Evolutionary conservation across 1,140 invertebrate species (phyloP), one percentile per base, ranked within the genome.

Genomic region (Neuroterus valhalla): DNA sequence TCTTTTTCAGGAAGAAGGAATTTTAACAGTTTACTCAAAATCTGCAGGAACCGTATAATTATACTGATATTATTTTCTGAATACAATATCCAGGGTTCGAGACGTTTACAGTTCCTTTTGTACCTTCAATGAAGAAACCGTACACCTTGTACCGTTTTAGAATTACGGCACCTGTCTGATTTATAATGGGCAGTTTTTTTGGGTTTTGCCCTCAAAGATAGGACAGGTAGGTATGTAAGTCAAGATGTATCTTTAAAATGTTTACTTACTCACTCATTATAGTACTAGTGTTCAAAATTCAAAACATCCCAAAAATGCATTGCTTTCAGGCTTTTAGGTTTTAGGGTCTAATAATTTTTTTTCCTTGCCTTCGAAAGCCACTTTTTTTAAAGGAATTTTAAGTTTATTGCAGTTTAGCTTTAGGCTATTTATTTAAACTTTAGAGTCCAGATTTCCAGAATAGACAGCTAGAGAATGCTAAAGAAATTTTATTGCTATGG

Each of bases 361-460:
- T 52, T 52, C 11, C 19, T 26, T 38, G 14, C 31, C 26, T 15
- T 31, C 5, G 14, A 15, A n/a, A 15, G 19, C 23, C 42, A 19
- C 17, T 62, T 76, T 69, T 70, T 52, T n/a, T n/a, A n/a, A n/a
- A 38, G 31, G 1, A 5, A 8, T 21, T 75, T 21, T 66, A 42
- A 6, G n/a, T 77, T 75, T 75, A 72, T 72, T 75, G n/a, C 45
- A 45, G n/a, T 69, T 75, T 72, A 75, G 67, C n/a, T n/a, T n/a
- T n/a, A n/a, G n/a, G n/a, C n/a, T n/a, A n/a, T n/a, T n/a, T n/a
- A n/a, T n/a, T n/a, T n/a, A n/a, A n/a, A n/a, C n/a, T n/a, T n/a
- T n/a, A n/a, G n/a, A n/a, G n/a, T n/a, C n/a, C n/a, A n/a, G n/a
- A n/a, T n/a, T n/a, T n/a, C n/a, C n/a, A n/a, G n/a, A n/a, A n/a